A percentile compares a stretch with the other conserved stretches of the same genome.
Evolutionary conservation across 2,113 vertebrate species (phyloP).

Genomic region (Smithornis capensis): DNA sequence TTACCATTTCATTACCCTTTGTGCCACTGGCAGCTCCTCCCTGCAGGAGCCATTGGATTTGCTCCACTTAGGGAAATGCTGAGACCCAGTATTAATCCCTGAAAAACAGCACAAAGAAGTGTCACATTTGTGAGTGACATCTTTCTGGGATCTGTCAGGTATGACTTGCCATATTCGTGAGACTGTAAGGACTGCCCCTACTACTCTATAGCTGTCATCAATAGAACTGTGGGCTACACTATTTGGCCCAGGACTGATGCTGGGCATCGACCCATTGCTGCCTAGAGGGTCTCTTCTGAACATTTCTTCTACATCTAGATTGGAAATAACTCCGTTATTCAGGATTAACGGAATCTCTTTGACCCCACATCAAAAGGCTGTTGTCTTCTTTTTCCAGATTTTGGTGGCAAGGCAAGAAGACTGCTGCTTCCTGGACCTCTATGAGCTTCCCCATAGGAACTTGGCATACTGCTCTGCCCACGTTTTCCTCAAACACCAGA

Average conservation of each 20-base stretch:
- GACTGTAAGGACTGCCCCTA: not conserved
- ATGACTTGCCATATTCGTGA: not conserved
- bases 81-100: not conserved
- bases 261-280: rapidly evolving
- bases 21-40: not conserved
- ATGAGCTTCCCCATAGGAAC: not conserved
- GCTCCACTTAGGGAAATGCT: not conserved
- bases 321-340: not conserved
- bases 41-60: not conserved
- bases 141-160: not conserved
- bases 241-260: not conserved
- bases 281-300: not conserved
- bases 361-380: not conserved
- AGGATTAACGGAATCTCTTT: not conserved
- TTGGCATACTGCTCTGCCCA: not conserved
- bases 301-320: not conserved
- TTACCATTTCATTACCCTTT: not conserved
- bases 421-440: not conserved
- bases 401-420: not conserved
- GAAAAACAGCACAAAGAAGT: not conserved
- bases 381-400: not conserved
- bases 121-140: not conserved
- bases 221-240: not conserved
- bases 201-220: not conserved
- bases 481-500: not conserved